A percentile compares a stretch with the other conserved stretches of the same genome.
phyloP scores from a whole-genome alignment of 2,888 invertebrate genomes.

The Coecobrya sp. region DNA sequence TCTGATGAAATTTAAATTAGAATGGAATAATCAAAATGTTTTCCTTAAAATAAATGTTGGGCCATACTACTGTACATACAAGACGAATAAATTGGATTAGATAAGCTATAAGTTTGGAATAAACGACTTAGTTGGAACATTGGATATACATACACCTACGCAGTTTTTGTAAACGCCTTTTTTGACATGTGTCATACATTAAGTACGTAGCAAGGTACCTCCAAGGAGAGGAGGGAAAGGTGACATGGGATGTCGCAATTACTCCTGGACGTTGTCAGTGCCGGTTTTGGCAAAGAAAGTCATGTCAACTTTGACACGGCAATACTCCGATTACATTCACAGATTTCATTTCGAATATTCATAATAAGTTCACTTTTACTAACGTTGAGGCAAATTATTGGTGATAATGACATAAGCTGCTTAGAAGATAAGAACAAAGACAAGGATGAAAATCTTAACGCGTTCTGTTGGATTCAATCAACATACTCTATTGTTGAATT shows the following conservation, averaged over 20 bases:
- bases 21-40: neutral
- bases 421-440: slow-evolving; percentile 25
- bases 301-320: slow-evolving; percentile 63
- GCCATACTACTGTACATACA: too few species aligned
- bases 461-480: slow-evolving; percentile 70
- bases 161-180: too few species aligned
- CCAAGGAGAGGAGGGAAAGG: neutral
- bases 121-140: too few species aligned
- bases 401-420: slow-evolving; percentile 69
- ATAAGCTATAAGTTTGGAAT: too few species aligned
- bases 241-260: slow-evolving; percentile 69
- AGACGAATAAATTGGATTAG: too few species aligned
- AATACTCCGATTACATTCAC: slow-evolving; percentile 74
- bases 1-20: neutral
- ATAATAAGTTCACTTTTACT: slow-evolving; percentile 63
- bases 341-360: slow-evolving; percentile 66
- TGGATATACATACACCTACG: too few species aligned
- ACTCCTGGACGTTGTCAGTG: slow-evolving; percentile 55
- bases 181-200: too few species aligned
- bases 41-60: neutral
- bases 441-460: slow-evolving; percentile 69
- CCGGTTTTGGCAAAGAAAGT: slow-evolving; percentile 46
- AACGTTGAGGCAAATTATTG: slow-evolving; percentile 63
- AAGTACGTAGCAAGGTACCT: neutral
- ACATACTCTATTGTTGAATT: slow-evolving; percentile 76